Percentiles rank a stretch among this genome's conserved stretches.
phyloP scores from a whole-genome alignment of 2,113 vertebrate species.

The Phainopepla nitens region DNA sequence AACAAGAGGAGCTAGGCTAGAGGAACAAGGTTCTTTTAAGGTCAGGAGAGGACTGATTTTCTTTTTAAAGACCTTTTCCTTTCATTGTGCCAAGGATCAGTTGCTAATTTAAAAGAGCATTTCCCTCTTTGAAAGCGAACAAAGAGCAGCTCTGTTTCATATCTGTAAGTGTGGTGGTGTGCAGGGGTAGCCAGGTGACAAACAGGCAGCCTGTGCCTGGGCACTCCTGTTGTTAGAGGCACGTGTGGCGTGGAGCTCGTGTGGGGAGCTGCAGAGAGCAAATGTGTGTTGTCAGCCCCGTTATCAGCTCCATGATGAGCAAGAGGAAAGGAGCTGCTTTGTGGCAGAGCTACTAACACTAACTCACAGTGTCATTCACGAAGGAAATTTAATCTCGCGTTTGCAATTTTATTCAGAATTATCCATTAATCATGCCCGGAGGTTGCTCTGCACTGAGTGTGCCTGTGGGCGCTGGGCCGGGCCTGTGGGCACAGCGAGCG shows the following conservation, averaged over 20 bases:
- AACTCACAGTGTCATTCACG: not conserved
- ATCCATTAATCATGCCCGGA: not conserved
- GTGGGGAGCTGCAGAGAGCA: not conserved
- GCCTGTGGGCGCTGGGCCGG: fast-evolving
- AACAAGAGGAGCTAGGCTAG: not conserved
- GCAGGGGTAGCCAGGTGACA: conserved; percentile 19
- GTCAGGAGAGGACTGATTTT: not conserved
- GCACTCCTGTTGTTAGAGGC: not conserved
- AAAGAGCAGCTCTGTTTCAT: not conserved
- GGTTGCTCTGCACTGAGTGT: not conserved
- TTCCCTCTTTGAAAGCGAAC: not conserved
- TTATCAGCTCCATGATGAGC: not conserved
- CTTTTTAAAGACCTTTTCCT: not conserved
- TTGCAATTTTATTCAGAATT: not conserved
- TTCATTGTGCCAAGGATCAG: not conserved
- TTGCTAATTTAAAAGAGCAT: not conserved
- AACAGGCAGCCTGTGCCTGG: not conserved
- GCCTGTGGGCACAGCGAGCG: fast-evolving
- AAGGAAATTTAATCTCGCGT: conserved; percentile 8
- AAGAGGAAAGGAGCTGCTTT: not conserved
- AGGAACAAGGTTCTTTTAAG: not conserved
- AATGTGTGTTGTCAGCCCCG: not conserved
- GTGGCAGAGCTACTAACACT: not conserved
- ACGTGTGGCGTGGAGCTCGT: fast-evolving
- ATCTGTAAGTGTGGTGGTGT: not conserved